phyloP scores from a whole-genome alignment of 2,888 invertebrate species.

The Volucella zonaria region DNA sequence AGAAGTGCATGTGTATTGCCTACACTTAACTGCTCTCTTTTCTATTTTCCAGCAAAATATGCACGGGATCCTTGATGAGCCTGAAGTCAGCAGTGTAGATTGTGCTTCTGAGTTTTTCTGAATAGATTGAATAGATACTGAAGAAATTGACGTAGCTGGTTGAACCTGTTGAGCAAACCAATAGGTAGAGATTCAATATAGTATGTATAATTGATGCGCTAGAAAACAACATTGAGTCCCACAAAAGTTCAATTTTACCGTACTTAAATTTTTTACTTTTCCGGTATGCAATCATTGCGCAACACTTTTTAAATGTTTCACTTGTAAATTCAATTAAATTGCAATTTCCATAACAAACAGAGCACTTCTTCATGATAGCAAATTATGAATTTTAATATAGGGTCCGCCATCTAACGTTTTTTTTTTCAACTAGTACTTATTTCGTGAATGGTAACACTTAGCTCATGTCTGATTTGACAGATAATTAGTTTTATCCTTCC shows the following conservation, averaged over 20 bases:
- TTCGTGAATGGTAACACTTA: too few relatives aligned
- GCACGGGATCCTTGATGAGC: conserved; percentile 2
- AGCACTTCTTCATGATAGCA: background rate
- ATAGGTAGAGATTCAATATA: conserved; percentile 4
- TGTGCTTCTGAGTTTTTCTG: background rate
- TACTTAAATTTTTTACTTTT: background rate
- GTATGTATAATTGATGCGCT: background rate
- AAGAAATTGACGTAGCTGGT: conserved; percentile 4
- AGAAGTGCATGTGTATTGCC: too few relatives aligned
- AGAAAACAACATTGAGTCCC: background rate
- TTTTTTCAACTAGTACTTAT: too few relatives aligned
- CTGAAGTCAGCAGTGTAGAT: conserved; percentile 2
- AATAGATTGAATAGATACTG: conserved; percentile 4
- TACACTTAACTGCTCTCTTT: too few relatives aligned
- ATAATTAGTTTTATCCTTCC: too few relatives aligned
- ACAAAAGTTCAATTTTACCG: conserved; percentile 2
- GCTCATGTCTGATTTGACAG: too few relatives aligned
- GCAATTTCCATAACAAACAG: too few relatives aligned
- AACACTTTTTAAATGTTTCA: conserved; percentile 2
- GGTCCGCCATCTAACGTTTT: too few relatives aligned
- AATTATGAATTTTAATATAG: background rate
- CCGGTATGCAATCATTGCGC: conserved; percentile 1
- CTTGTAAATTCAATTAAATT: background rate
- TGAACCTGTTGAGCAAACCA: conserved; percentile 4
- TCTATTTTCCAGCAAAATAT: conserved; percentile 4